phyloP scores from a whole-genome alignment of 1,140 invertebrate genomes.

The Caenorhabditis brenneri region DNA sequence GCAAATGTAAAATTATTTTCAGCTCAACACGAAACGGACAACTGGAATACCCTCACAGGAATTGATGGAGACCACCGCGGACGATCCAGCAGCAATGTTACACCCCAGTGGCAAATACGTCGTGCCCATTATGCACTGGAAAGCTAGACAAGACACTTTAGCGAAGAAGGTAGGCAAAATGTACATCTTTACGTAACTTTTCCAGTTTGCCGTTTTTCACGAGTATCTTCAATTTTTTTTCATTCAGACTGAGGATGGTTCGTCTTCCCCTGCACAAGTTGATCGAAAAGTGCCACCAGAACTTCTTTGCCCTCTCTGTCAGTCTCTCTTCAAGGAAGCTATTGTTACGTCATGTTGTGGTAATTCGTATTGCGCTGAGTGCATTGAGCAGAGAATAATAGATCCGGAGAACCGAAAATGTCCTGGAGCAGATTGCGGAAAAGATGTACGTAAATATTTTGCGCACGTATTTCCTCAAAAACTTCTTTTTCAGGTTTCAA shows the following conservation, averaged over 20 bases:
- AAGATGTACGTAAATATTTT: conserved; percentile 82
- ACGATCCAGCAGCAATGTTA: conserved; percentile 87
- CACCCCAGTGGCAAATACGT: conserved; percentile 89
- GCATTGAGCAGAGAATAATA: conserved; percentile 74
- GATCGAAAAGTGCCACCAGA: conserved; percentile 75
- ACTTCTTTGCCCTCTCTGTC: conserved; percentile 86
- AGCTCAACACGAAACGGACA: conserved; percentile 83
- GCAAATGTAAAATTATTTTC: conserved; percentile 52
- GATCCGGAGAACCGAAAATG: conserved; percentile 93
- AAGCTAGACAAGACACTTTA: conserved; percentile 73
- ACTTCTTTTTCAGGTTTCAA: conserved; percentile 68
- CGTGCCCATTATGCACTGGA: conserved; percentile 88
- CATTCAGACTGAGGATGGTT: conserved; percentile 76
- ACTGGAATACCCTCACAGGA: conserved; percentile 92
- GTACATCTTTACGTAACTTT: background rate
- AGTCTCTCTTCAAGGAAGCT: conserved; percentile 90
- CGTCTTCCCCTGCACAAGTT: background rate
- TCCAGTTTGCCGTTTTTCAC: background rate
- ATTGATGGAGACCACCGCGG: conserved; percentile 87
- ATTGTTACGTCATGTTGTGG: conserved; percentile 96
- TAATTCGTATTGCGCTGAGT: conserved; percentile 96
- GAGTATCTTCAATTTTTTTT: background rate
- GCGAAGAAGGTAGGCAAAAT: conserved; percentile 12
- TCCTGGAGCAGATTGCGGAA: conserved; percentile 81
- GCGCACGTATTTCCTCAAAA: background rate